Conservation (phyloP, 2,888 invertebrate genomes). For the Tetranychus truncatus region DNA sequence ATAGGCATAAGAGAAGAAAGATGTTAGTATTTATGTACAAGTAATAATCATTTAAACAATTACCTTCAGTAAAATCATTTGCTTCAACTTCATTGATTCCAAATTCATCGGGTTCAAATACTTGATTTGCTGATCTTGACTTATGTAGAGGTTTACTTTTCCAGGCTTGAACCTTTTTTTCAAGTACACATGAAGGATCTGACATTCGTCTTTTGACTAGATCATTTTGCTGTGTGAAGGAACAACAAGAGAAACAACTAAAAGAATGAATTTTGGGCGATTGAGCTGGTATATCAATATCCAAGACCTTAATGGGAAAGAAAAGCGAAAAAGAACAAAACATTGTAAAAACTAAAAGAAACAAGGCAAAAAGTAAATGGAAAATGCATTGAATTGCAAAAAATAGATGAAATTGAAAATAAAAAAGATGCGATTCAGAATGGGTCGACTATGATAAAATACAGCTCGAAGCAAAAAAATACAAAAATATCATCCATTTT, state of each 20-base stretch:
- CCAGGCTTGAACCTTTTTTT: conserved; percentile 61
- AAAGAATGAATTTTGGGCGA: not conserved
- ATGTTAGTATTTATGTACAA: not conserved
- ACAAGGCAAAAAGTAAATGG: not conserved
- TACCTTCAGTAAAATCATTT: conserved; percentile 75
- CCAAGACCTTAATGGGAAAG: conserved; percentile 12
- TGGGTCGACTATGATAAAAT: conserved; percentile 40
- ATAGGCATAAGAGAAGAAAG: too few species aligned
- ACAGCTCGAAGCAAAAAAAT: conserved; percentile 45
- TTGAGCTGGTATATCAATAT: conserved; percentile 18
- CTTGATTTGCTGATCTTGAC: conserved; percentile 76
- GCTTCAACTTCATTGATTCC: conserved; percentile 81
- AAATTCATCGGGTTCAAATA: conserved; percentile 55
- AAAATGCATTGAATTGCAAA: conserved; percentile 44
- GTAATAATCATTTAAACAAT: conserved; percentile 24
- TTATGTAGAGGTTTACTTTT: conserved; percentile 42
- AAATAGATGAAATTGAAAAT: not conserved
- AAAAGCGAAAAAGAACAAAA: not conserved
- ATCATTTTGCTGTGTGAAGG: conserved; percentile 25
- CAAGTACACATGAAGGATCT: conserved; percentile 77
- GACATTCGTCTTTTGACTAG: conserved; percentile 55
- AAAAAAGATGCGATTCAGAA: not conserved
- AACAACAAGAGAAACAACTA: conserved; percentile 15
- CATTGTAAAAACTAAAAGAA: not conserved
- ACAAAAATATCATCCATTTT: conserved; percentile 83